phyloP scores from a whole-genome alignment of 2,888 invertebrate genomes.

The Patella caerulea region DNA sequence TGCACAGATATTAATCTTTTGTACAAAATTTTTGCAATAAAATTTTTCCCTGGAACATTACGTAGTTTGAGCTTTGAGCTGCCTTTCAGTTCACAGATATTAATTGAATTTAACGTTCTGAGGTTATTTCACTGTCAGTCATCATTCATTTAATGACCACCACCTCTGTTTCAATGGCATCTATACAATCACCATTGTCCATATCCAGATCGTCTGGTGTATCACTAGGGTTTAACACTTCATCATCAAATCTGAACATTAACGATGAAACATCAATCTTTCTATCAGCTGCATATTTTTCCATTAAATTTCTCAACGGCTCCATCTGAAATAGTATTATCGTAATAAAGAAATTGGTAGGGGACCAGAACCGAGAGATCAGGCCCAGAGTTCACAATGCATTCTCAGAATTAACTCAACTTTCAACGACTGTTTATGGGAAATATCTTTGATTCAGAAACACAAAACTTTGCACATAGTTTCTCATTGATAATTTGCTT shows the following conservation, averaged over 20 bases:
- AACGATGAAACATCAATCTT: background rate
- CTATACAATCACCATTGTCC: background rate
- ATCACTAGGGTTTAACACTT: background rate
- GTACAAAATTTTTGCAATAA: too few relatives aligned
- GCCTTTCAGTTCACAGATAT: too few relatives aligned
- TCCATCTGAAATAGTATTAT: background rate
- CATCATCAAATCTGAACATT: slow-evolving; percentile 2
- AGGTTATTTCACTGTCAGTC: background rate
- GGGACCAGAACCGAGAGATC: too few relatives aligned
- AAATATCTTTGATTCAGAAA: too few relatives aligned
- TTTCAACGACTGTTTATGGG: too few relatives aligned
- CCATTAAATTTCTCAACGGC: background rate
- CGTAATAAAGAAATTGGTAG: background rate
- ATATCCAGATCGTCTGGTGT: background rate
- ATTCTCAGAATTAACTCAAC: too few relatives aligned
- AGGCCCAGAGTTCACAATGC: too few relatives aligned
- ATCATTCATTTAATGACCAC: background rate
- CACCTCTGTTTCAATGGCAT: background rate
- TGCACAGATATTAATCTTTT: too few relatives aligned
- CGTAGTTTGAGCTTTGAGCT: too few relatives aligned
- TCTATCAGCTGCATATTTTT: background rate
- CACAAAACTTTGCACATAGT: too few relatives aligned
- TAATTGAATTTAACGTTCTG: background rate
- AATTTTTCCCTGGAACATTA: too few relatives aligned
- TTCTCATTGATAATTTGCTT: too few relatives aligned